These are phyloP conservation scores for Apis mellifera DNA, from an alignment of 1,140 invertebrate genomes.

Conservation along the genomic window DNA sequence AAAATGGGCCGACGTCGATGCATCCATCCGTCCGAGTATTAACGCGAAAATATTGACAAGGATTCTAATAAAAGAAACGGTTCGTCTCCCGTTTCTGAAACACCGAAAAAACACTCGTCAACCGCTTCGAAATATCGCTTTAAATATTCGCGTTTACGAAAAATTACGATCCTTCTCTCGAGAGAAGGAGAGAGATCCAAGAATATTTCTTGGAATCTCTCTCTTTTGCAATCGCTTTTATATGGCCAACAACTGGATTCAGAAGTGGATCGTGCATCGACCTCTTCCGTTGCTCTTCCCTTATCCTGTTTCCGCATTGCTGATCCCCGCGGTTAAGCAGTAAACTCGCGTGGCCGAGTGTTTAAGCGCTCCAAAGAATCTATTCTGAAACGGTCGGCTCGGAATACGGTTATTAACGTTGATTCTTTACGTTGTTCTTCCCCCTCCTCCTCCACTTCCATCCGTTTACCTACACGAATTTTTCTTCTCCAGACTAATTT, in stretches of 20 bases:
- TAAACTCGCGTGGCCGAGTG: conserved; percentile 4
- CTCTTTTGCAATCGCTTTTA: too few relatives aligned
- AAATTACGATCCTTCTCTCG: too few relatives aligned
- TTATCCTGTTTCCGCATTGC: not conserved
- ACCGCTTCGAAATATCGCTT: too few relatives aligned
- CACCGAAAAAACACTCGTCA: not conserved
- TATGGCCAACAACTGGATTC: too few relatives aligned
- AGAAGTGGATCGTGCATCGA: not conserved
- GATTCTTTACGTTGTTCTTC: not conserved
- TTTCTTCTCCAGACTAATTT: too few relatives aligned
- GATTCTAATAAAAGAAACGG: not conserved
- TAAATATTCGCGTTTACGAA: too few relatives aligned
- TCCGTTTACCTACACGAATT: too few relatives aligned
- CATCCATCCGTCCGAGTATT: not conserved
- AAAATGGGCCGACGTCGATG: not conserved
- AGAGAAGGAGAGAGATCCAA: too few relatives aligned
- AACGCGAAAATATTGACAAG: conserved; percentile 26
- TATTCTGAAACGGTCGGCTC: not conserved
- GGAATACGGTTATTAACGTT: conserved; percentile 11
- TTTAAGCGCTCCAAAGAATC: conserved; percentile 22
- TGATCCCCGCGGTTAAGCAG: conserved; percentile 21
- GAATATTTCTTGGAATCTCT: not conserved
- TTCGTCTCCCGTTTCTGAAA: not conserved
- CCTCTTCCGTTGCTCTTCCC: not conserved
- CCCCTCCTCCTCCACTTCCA: not conserved